These are phyloP conservation scores for Rhabdornis inornatus DNA, from an alignment of 2,113 vertebrate species.

Conservation along the genomic window DNA sequence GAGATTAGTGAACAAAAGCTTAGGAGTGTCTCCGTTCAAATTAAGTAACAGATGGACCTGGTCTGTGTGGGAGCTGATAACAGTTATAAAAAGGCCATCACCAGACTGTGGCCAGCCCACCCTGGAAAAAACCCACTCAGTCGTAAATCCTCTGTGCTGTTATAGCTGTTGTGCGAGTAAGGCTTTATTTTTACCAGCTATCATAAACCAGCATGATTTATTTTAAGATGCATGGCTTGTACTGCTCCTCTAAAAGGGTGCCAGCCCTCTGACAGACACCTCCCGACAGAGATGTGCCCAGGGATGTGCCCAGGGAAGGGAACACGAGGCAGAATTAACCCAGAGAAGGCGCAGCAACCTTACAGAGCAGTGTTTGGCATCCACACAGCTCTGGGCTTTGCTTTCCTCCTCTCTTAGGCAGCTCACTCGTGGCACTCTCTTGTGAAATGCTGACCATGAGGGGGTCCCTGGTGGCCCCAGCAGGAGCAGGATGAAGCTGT, in stretches of 20 bases:
- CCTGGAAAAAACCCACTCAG: conserved; percentile 42
- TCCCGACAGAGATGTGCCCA: background rate
- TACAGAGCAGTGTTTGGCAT: background rate
- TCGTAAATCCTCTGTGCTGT: conserved; percentile 29
- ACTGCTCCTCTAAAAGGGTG: background rate
- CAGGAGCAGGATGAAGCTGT: background rate
- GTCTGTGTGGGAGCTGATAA: conserved; percentile 49
- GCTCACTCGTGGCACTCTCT: background rate
- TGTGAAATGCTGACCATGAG: background rate
- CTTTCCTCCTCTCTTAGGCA: background rate
- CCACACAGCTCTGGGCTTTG: background rate
- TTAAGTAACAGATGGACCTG: conserved; percentile 49
- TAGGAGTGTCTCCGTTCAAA: background rate
- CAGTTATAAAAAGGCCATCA: conserved; percentile 46
- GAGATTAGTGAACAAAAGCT: conserved; percentile 29
- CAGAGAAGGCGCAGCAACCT: background rate
- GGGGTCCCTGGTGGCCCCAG: background rate
- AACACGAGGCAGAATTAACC: background rate
- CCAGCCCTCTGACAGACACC: background rate
- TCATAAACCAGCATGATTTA: background rate
- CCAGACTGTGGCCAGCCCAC: conserved; percentile 30
- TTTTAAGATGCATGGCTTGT: background rate
- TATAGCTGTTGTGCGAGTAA: background rate
- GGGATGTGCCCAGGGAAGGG: background rate
- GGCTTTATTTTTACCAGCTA: conserved; percentile 58